Base-by-base conservation (phyloP, 1,140 invertebrate species). In the Stenopsyche tienmushanensis region DNA sequence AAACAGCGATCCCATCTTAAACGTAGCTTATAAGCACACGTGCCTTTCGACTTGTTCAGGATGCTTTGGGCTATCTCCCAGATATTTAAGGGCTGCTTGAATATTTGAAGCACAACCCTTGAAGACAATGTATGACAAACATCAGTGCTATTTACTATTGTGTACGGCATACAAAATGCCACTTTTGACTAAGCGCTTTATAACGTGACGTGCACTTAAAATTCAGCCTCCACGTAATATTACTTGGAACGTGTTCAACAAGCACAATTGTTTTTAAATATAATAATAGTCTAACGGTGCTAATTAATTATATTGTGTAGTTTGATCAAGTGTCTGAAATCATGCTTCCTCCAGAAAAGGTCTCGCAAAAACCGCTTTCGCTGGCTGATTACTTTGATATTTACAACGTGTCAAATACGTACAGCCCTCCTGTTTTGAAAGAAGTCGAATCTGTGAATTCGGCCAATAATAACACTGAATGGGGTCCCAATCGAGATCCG, bases 401-500 rank as follows among this genome's bases (percentile, higher is more conserved):
- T 3, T 55, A 57, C 18, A 69, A 65, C 18, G 50, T 29, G 1
- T 44, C 62, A 21, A 49, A 25, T 13, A 49, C 20, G 9, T 41
- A 63, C 49, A 52, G 52, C 25, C 25, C 8, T 42, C 21, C 23
- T 10, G 1, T 24, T 1, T 5, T 25, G 18, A 52, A 39, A 21
- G 42, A 67, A 15, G 52, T 52, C 34, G 55, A 49, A 44, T 15
- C 8, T 9, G 0, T n/a, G n/a, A 39, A 17, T 3, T 45, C 58
- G 5, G n/a, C n/a, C 10, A 24, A 41, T 21, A 64, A 21, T 45
- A 23, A 70, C 29, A 66, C n/a, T 25, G 63, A 75, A n/a, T 67
- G 73, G 44, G 81, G 80, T 2, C 79, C 84, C 0, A 79, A 81
- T 66, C 76, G 88, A 3, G 89, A 91, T 71, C 74, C 88, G 0